A percentile compares a stretch with the other conserved stretches of the same genome.
These are phyloP conservation scores for Caenorhabditis briggsae DNA, from an alignment of 1,140 invertebrate species.

Conservation along the genomic window DNA sequence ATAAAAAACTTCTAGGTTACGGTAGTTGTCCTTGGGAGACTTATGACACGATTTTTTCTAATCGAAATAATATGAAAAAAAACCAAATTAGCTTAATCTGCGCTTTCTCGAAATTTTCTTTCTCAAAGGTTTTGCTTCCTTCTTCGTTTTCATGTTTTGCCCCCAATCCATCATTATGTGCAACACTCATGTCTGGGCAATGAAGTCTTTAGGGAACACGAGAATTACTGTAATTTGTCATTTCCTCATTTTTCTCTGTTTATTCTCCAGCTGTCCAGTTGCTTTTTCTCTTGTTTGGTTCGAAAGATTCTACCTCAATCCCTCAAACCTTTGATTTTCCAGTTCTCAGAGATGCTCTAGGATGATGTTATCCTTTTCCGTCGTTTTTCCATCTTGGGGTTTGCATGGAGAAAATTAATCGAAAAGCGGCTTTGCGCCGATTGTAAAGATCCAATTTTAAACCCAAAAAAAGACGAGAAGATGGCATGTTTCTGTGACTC, in stretches of 20 bases:
- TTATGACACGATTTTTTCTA: too few species aligned
- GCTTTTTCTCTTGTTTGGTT: neutral
- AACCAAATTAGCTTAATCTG: too few species aligned
- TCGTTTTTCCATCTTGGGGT: neutral
- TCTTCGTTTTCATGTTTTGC: neutral
- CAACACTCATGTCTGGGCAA: conserved; percentile 3
- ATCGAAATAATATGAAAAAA: too few species aligned
- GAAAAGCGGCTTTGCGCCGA: neutral
- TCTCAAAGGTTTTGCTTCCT: neutral
- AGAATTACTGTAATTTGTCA: conserved; percentile 31
- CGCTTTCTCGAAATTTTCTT: too few species aligned
- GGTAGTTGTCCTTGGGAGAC: too few species aligned
- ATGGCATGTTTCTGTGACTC: conserved; percentile 12
- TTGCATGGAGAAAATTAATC: conserved; percentile 29
- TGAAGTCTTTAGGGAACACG: conserved; percentile 22
- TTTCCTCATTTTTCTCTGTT: neutral
- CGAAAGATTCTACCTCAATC: neutral
- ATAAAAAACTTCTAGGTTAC: too few species aligned
- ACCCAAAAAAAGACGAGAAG: neutral
- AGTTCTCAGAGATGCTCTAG: neutral
- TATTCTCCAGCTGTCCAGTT: neutral
- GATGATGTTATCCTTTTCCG: neutral
- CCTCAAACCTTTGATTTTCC: neutral
- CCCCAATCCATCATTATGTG: conserved; percentile 32
- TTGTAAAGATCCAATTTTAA: conserved; percentile 52